Evolutionary conservation across 2,888 invertebrate species (phyloP).

Genomic region (Cryptocephalus moraei): DNA sequence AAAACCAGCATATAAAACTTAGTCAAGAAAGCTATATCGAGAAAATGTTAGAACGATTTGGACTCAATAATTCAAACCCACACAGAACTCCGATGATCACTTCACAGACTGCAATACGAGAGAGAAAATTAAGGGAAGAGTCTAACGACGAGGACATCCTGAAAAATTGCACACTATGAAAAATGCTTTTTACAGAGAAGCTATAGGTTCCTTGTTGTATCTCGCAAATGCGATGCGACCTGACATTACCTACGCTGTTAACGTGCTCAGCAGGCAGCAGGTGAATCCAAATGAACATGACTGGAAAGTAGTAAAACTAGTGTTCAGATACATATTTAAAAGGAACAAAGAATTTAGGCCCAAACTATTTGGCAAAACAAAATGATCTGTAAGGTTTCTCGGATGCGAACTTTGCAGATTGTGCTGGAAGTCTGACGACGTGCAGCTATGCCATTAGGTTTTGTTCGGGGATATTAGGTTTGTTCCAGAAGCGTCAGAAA

Average conservation of each 20-base stretch:
- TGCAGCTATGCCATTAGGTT: too few species aligned
- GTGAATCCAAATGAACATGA: conserved; percentile 2
- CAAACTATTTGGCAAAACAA: background rate
- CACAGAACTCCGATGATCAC: too few species aligned
- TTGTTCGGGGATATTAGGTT: conserved; percentile 4
- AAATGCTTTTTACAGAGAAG: conserved; percentile 11
- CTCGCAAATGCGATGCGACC: conserved; percentile 4
- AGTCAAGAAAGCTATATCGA: too few species aligned
- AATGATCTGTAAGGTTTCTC: conserved; percentile 12
- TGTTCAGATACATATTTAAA: conserved; percentile 2
- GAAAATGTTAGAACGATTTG: too few species aligned
- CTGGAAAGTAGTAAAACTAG: conserved; percentile 4
- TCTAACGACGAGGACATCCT: too few species aligned
- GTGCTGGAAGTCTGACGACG: conserved; percentile 3
- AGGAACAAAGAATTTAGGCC: conserved; percentile 4
- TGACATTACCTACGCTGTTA: conserved; percentile 9
- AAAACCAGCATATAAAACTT: too few species aligned
- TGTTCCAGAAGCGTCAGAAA: too few species aligned
- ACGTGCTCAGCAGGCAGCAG: conserved; percentile 1
- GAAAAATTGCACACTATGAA: background rate
- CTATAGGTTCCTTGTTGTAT: conserved; percentile 7
- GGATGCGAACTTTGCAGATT: conserved; percentile 9
- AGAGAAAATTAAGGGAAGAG: too few species aligned
- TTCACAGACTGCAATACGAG: too few species aligned
- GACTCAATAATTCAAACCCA: too few species aligned